Evolutionary conservation across 2,797 vertebrate species (phyloP).

Genomic region (Squalus acanthias): DNA sequence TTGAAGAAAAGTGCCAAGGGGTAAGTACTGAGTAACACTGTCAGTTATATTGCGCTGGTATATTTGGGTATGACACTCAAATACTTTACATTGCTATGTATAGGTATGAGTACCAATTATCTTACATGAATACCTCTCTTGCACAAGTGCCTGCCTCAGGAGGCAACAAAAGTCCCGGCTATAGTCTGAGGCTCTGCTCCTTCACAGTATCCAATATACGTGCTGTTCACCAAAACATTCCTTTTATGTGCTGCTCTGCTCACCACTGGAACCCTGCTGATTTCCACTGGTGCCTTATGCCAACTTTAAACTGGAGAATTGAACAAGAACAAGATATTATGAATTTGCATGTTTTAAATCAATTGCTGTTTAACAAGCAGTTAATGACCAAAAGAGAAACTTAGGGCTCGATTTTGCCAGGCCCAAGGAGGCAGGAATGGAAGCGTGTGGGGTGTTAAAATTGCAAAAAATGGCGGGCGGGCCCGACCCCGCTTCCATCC

Average conservation of each 20-base stretch:
- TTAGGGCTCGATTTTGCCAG: too few relatives aligned
- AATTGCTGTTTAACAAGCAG: background rate
- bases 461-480: too few relatives aligned
- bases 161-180: background rate
- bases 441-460: too few relatives aligned
- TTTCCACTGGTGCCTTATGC: background rate
- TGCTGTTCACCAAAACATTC: background rate
- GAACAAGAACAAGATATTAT: background rate
- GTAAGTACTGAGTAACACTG: background rate
- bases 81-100: too few relatives aligned
- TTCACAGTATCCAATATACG: background rate
- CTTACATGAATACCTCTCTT: background rate
- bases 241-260: background rate
- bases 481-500: too few relatives aligned
- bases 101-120: background rate
- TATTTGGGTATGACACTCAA: background rate
- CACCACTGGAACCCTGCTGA: background rate
- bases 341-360: background rate
- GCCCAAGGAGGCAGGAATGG: too few relatives aligned
- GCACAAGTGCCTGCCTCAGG: background rate
- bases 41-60: background rate
- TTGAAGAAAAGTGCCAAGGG: background rate
- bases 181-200: background rate
- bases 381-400: background rate
- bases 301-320: background rate